Evolutionary conservation across 2,113 vertebrate genomes (phyloP), one percentile per base, ranked within the genome.

Genomic region (Thalassoma bifasciatum): DNA sequence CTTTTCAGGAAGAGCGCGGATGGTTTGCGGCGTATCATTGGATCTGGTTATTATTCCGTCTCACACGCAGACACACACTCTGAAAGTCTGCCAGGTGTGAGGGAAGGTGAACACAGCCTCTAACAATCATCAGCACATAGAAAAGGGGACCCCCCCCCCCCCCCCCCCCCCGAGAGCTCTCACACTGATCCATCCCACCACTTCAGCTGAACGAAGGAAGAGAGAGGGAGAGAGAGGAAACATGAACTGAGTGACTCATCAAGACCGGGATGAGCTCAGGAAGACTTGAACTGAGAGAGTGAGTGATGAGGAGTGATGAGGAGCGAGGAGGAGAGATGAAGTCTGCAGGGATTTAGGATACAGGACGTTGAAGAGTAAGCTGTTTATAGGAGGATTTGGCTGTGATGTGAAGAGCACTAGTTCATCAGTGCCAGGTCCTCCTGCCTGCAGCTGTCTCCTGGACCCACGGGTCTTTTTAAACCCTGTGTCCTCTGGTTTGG

Each of bases 351-450:
- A 74, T 82, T 83, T 68, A 47, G 66, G 42, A 72, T 69, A 47
- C 34, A 62, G 77, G 75, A 71, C 58, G 68, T 57, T 24, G n/a
- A 76, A 69, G 74, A 74, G 64, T 68, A 66, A 77, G 77, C 78
- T 69, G 70, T 77, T 72, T 70, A 77, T 37, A 21, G 54, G 22
- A 16, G 66, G 58, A 78, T 37, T 49, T 42, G 49, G 16, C 21
- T 68, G 42, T 6, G 26, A n/a, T 9, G 53, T 46, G 22, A 60
- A 73, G 65, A 66, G 70, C 53, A 51, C 13, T 44, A 24, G 38
- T 50, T 60, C 53, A 60, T 72, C 56, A 66, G 50, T 66, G 36
- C 46, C 30, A 30, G 22, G n/a, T 42, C 60, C 22, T 8, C 2
- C 52, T 54, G 36, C 19, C 19, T 64, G 16, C 42, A 49, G 65